A percentile compares a stretch with the other conserved stretches of the same genome.
These are phyloP conservation scores for Molorchus minor DNA, from an alignment of 2,888 invertebrate species.

Conservation along the genomic window DNA sequence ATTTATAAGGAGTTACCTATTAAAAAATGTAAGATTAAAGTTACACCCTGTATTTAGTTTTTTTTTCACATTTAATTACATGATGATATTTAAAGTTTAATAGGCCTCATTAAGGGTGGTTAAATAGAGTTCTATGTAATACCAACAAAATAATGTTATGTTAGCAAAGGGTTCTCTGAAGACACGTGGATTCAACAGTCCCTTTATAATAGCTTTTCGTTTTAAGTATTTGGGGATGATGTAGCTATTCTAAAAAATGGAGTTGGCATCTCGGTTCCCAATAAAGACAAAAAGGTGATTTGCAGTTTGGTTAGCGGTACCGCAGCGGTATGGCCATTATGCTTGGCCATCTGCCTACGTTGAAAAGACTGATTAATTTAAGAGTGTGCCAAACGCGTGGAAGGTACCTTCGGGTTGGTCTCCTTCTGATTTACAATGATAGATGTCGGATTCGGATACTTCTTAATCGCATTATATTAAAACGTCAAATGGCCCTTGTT, in stretches of 20 bases:
- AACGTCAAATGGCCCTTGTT: no score
- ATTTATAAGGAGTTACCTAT: no score
- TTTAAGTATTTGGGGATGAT: slow-evolving; percentile 9
- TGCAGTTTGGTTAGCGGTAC: slow-evolving; percentile 15
- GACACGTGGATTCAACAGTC: no score
- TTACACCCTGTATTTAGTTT: no score
- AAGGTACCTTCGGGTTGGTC: neutral
- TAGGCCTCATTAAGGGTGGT: no score
- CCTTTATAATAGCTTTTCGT: neutral
- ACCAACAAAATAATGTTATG: no score
- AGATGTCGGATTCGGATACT: neutral
- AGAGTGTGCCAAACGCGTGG: slow-evolving; percentile 20
- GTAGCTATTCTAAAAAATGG: slow-evolving; percentile 8
- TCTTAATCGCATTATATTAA: neutral
- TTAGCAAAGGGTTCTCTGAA: no score
- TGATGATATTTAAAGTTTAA: no score
- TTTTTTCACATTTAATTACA: no score
- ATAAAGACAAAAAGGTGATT: slow-evolving; percentile 10
- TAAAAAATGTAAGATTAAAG: no score
- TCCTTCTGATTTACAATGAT: neutral
- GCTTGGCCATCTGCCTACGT: slow-evolving; percentile 13
- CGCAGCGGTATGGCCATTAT: neutral
- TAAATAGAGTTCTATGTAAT: no score
- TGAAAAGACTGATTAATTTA: slow-evolving; percentile 17
- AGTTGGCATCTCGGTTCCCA: slow-evolving; percentile 6